Conservation (phyloP, 2,113 vertebrate species). For the Bos taurus region DNA sequence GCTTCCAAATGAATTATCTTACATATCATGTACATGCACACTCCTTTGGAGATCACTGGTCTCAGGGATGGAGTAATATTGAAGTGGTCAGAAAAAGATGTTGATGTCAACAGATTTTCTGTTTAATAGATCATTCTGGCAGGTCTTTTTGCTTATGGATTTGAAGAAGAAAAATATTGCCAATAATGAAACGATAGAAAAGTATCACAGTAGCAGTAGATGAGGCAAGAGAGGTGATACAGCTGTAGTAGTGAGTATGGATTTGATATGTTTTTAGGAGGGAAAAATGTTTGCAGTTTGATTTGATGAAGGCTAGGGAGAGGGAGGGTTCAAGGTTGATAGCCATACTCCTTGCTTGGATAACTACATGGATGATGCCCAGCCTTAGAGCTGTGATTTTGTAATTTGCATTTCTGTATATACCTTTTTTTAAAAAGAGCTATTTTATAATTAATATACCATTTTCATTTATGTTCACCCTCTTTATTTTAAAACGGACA, state of each 20-base stretch:
- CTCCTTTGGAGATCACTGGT: background rate
- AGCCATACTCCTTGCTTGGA: background rate
- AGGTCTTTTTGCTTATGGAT: conserved; percentile 9
- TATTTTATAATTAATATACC: background rate
- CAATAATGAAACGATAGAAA: conserved; percentile 8
- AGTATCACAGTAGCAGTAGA: background rate
- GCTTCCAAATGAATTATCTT: background rate
- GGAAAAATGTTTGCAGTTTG: background rate
- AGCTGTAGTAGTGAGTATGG: background rate
- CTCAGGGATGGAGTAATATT: background rate
- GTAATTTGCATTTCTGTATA: background rate
- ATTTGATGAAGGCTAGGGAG: background rate
- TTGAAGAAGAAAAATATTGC: conserved; percentile 46
- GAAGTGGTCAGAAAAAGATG: background rate
- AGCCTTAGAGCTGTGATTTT: background rate
- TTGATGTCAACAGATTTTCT: background rate
- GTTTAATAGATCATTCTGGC: background rate
- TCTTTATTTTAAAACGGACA: background rate
- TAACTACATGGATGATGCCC: background rate
- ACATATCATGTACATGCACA: background rate
- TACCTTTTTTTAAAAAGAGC: background rate
- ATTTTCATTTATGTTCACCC: background rate
- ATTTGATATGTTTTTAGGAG: background rate
- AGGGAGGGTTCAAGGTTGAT: background rate
- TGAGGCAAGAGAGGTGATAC: background rate